Conservation (phyloP, 2,797 vertebrate species). For the Pseudotriccus pelzelni region DNA sequence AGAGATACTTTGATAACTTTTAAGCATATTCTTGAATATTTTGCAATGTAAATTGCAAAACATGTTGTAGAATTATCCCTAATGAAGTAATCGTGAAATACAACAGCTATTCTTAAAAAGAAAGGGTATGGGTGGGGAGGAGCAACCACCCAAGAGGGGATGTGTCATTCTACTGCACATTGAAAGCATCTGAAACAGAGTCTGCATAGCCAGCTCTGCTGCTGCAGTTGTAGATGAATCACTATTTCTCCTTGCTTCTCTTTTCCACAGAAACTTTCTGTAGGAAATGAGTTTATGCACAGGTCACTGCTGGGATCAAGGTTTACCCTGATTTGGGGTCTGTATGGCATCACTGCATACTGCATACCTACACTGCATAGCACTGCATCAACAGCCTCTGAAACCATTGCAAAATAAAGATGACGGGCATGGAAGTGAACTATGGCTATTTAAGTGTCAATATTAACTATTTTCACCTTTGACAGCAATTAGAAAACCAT, state of each 20-base stretch:
- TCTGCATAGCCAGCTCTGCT: neutral
- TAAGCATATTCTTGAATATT: neutral
- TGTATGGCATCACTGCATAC: neutral
- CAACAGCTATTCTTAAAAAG: neutral
- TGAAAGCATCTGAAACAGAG: neutral
- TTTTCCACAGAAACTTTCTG: neutral
- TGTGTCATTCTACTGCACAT: neutral
- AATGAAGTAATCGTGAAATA: neutral
- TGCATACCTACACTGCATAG: no score
- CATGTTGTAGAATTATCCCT: neutral
- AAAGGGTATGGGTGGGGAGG: neutral
- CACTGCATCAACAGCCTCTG: no score
- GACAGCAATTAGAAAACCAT: neutral
- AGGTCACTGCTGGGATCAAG: neutral
- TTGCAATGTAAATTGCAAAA: neutral
- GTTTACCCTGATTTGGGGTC: rapidly evolving
- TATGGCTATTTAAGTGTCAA: neutral
- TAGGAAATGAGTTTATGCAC: neutral
- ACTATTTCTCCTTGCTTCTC: neutral
- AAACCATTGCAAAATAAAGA: neutral
- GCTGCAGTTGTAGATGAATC: neutral
- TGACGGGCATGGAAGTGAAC: neutral
- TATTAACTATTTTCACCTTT: neutral
- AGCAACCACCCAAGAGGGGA: neutral
- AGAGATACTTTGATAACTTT: neutral